Conservation (phyloP, 2,888 invertebrate species). For the Trissolcus brochymenae region DNA sequence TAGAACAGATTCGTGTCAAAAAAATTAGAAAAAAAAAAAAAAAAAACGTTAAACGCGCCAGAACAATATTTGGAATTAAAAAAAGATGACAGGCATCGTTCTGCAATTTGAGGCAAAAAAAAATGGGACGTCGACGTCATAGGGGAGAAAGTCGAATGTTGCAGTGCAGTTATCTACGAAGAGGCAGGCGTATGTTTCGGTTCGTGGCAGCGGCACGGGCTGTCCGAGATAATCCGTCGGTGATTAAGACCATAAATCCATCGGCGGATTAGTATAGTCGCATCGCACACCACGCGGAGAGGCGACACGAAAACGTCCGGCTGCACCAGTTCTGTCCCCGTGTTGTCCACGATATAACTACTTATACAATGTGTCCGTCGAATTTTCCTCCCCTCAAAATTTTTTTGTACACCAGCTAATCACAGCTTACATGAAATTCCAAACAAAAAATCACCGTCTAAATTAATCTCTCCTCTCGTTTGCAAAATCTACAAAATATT, state of each 20-base stretch:
- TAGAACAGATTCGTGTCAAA: neutral
- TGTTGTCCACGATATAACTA: slow-evolving; percentile 37
- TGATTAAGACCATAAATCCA: slow-evolving; percentile 83
- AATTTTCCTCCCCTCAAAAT: neutral
- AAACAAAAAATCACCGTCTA: no score
- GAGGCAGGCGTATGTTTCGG: slow-evolving; percentile 75
- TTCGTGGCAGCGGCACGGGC: slow-evolving; percentile 72
- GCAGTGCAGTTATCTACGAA: slow-evolving; percentile 73
- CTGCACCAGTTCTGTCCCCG: slow-evolving; percentile 54
- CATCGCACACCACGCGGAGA: slow-evolving; percentile 65
- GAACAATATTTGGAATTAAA: slow-evolving; percentile 6
- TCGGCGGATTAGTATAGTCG: slow-evolving; percentile 76
- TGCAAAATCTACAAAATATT: no score
- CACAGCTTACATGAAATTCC: no score
- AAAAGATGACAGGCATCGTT: slow-evolving; percentile 1
- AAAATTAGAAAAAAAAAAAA: neutral
- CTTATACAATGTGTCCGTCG: slow-evolving; percentile 16
- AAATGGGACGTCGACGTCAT: slow-evolving; percentile 49
- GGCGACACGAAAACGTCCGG: slow-evolving; percentile 60
- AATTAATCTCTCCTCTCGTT: no score
- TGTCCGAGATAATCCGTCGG: slow-evolving; percentile 80
- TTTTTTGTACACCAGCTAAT: no score
- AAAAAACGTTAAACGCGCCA: neutral
- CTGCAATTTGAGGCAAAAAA: neutral
- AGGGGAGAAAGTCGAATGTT: slow-evolving; percentile 59